Evolutionary conservation across 1,140 invertebrate genomes (phyloP).

Genomic region (Hylaeus anthracinus): DNA sequence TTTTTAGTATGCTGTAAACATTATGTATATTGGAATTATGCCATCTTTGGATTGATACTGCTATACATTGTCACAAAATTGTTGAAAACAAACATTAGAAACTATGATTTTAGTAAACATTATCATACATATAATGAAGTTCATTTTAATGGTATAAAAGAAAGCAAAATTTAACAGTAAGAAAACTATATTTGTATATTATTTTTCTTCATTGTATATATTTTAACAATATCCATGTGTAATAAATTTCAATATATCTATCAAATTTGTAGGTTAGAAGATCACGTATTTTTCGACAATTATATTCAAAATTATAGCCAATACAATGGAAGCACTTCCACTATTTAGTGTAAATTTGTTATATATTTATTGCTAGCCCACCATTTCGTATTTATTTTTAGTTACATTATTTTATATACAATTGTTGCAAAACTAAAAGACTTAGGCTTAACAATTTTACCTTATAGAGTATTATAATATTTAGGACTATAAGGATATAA

Average conservation of each 20-base stretch:
- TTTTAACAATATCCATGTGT: neutral
- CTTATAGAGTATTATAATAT: constrained; percentile 6
- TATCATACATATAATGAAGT: neutral
- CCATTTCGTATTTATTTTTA: constrained; percentile 1
- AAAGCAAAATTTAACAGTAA: neutral
- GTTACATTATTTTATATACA: constrained; percentile 28
- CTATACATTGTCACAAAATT: neutral
- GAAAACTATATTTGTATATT: neutral
- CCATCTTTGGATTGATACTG: neutral
- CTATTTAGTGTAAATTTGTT: constrained; percentile 15
- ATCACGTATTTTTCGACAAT: neutral
- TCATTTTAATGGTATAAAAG: neutral
- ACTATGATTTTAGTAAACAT: neutral
- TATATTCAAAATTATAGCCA: neutral
- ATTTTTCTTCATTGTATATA: too few species aligned
- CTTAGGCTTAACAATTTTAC: neutral
- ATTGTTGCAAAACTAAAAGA: constrained; percentile 11
- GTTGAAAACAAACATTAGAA: neutral
- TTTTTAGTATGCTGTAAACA: too few species aligned
- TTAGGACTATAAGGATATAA: constrained; percentile 5
- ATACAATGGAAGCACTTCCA: neutral
- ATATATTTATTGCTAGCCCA: constrained; percentile 28
- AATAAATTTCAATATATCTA: neutral
- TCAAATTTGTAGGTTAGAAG: neutral
- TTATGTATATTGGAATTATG: too few species aligned